Percentiles rank a stretch among this genome's conserved stretches.
Evolutionary conservation across 2,113 vertebrate species (phyloP).

Genomic region (Lycocorax pyrrhopterus): DNA sequence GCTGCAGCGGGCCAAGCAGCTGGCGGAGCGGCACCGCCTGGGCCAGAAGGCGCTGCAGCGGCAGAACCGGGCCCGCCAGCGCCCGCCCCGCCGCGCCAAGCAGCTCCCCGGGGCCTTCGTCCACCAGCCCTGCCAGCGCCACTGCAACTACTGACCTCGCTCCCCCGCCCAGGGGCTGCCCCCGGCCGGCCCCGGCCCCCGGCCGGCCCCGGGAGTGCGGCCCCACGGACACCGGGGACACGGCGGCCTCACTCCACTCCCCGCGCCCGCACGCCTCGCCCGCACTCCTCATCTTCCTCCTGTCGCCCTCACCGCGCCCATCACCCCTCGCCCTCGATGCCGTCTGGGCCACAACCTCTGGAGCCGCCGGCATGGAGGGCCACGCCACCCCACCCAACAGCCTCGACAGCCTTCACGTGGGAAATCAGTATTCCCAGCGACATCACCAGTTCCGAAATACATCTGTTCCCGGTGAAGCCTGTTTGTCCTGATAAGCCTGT

Average conservation of each 20-base stretch:
- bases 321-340: background rate
- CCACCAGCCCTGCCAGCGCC: slow-evolving; percentile 93
- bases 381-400: accelerated
- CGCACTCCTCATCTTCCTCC: background rate
- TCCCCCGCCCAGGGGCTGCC: background rate
- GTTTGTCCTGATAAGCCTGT: slow-evolving; percentile 25
- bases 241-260: background rate
- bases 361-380: background rate
- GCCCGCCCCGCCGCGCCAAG: slow-evolving; percentile 76
- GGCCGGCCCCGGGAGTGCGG: background rate
- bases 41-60: slow-evolving; percentile 87
- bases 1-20: slow-evolving; percentile 86
- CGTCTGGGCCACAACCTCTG: background rate
- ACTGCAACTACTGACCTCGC: slow-evolving; percentile 85
- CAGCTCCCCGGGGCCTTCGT: slow-evolving; percentile 78
- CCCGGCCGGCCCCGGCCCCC: background rate
- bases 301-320: background rate
- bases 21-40: slow-evolving; percentile 82
- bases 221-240: background rate
- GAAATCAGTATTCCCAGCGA: background rate
- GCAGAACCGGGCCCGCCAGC: slow-evolving; percentile 88
- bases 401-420: background rate
- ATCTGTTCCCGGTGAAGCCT: background rate
- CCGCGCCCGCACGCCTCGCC: background rate
- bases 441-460: background rate